Conservation (phyloP, 1,140 invertebrate species). For the Cepaea nemoralis region DNA sequence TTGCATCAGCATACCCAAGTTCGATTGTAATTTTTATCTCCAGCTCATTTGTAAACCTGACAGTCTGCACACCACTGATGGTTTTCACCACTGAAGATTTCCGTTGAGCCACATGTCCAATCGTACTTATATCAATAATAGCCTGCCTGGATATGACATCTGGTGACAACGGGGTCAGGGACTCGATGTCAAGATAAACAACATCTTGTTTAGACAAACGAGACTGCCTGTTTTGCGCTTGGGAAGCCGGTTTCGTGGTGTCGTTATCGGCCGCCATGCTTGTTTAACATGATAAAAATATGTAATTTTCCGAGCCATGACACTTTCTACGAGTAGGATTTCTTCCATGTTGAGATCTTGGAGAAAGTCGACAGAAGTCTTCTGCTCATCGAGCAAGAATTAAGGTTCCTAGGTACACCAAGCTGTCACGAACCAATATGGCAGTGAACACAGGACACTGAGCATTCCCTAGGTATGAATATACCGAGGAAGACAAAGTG, state of each 20-base stretch:
- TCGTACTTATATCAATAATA: conserved; percentile 99
- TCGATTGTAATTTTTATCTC: conserved; percentile 99
- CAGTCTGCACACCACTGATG: conserved; percentile 98
- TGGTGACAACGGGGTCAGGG: conserved; percentile 87
- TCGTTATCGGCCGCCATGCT: not conserved
- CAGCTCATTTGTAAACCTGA: conserved; percentile 99
- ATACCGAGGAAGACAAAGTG: too few relatives aligned
- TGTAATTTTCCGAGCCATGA: too few relatives aligned
- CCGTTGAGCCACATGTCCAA: conserved; percentile 99
- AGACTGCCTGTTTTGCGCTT: not conserved
- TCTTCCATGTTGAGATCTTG: too few relatives aligned
- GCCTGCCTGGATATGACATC: conserved; percentile 99
- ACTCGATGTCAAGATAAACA: not conserved
- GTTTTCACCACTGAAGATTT: conserved; percentile 99
- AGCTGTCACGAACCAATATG: too few relatives aligned
- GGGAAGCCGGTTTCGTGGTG: not conserved
- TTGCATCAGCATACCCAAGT: conserved; percentile 83
- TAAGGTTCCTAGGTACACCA: too few relatives aligned
- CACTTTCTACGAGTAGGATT: too few relatives aligned
- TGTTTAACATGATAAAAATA: too few relatives aligned
- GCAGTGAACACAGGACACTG: too few relatives aligned
- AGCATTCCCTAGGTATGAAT: too few relatives aligned
- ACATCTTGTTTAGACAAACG: not conserved
- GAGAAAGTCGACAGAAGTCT: too few relatives aligned
- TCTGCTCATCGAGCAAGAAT: too few relatives aligned